Evolutionary conservation across 2,888 invertebrate genomes (phyloP).

Genomic region (Himalopsyche anomala): DNA sequence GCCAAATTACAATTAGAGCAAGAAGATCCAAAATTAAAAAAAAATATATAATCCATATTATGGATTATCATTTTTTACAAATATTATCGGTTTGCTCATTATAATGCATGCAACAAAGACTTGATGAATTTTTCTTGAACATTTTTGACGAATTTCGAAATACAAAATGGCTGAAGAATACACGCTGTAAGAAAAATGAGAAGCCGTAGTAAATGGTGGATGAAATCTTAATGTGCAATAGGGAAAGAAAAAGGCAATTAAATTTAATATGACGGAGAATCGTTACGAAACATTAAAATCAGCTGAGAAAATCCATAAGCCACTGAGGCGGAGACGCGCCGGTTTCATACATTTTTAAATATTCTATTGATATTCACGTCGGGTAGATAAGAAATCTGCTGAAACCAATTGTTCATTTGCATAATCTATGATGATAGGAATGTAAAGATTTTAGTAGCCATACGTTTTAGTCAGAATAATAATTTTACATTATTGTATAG

Average conservation of each 20-base stretch:
- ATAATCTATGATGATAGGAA: slow-evolving; percentile 57
- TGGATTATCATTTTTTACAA: no score
- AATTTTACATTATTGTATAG: no score
- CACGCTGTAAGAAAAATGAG: no score
- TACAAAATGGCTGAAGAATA: no score
- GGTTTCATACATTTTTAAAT: slow-evolving; percentile 49
- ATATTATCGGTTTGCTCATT: no score
- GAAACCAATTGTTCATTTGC: slow-evolving; percentile 59
- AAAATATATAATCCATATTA: no score
- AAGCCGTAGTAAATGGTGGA: no score
- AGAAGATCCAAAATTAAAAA: no score
- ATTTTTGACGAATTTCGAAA: no score
- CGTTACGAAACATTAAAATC: neutral
- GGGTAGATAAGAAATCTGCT: slow-evolving; percentile 22
- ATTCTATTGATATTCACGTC: slow-evolving; percentile 49
- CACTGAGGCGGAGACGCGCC: neutral
- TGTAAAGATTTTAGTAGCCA: slow-evolving; percentile 55
- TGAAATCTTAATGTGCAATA: neutral
- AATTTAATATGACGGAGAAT: neutral
- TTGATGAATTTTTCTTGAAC: no score
- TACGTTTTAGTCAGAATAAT: slow-evolving; percentile 46
- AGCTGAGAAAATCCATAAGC: slow-evolving; percentile 10
- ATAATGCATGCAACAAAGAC: no score
- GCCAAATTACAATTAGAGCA: no score
- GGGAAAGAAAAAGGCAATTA: neutral